Evolutionary conservation across 2,888 invertebrate genomes (phyloP).

Genomic region (Arrhopalites spinosus): DNA sequence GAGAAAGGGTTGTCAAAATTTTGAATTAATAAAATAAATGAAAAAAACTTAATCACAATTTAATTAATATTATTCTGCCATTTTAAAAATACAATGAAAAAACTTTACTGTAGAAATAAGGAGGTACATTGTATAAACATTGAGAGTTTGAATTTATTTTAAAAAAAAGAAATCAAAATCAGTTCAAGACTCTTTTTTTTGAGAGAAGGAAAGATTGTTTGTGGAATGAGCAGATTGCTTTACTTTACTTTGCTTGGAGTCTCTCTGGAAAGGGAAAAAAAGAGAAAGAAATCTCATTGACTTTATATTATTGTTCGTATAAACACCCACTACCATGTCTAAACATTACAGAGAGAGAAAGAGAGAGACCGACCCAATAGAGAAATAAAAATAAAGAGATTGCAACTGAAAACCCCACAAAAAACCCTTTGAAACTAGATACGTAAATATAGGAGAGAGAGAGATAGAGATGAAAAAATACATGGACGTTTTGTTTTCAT

Average conservation of each 20-base stretch:
- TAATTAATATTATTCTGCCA: too few relatives aligned
- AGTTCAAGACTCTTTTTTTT: neutral
- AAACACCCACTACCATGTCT: constrained; percentile 37
- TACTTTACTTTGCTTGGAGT: too few relatives aligned
- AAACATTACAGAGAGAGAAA: constrained; percentile 19
- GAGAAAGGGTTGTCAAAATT: too few relatives aligned
- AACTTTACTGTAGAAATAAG: too few relatives aligned
- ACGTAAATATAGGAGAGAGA: constrained; percentile 27
- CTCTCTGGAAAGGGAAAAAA: neutral
- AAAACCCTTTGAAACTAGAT: constrained; percentile 27
- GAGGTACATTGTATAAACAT: too few relatives aligned
- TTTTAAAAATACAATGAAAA: too few relatives aligned
- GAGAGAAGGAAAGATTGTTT: too few relatives aligned
- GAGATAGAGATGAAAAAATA: constrained; percentile 26
- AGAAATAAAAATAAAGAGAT: constrained; percentile 7
- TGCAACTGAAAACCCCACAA: neutral
- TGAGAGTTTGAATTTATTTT: too few relatives aligned
- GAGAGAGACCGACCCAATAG: constrained; percentile 6
- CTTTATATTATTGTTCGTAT: constrained; percentile 19
- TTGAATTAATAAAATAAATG: too few relatives aligned
- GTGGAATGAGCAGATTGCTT: too few relatives aligned
- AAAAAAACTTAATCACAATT: too few relatives aligned
- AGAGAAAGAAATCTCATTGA: constrained; percentile 9
- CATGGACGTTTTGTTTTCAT: constrained; percentile 31
- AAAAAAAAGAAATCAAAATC: too few relatives aligned